Evolutionary conservation across 64 coral and sea anemone genomes (phyloP), one percentile per base, ranked within the genome.

Genomic region (Stichodactyla mertensii): DNA sequence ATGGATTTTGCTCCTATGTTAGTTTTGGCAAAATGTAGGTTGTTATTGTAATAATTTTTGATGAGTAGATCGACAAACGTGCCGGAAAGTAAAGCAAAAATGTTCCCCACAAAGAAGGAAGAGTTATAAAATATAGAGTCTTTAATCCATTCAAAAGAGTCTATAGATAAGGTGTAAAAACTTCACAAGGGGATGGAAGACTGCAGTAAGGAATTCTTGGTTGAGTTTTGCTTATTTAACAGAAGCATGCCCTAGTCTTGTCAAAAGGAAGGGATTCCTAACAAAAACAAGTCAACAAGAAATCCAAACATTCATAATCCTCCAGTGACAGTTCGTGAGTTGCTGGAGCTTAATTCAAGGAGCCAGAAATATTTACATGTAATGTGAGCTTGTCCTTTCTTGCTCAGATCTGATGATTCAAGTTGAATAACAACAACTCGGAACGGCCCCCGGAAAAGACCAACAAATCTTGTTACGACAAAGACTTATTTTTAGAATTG

Each of bases 91-190:
- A 74, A 74, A 74, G 19, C 12, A 74, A 74, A 70, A 8, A 70
- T 27, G 24, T 26, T 74, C 69, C 6, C 10, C 69, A 74, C 10
- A 74, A 31, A 74, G 69, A 26, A 74, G 36, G 22, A 74, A 74
- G 20, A 31, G 69, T 74, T 74, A 74, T 74, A 31, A 31, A 74
- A 74, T 74, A 74, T 74, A n/a, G n/a, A n/a, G n/a, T n/a, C n/a
- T n/a, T n/a, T n/a, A n/a, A n/a, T n/a, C n/a, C n/a, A n/a, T n/a
- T n/a, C n/a, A n/a, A n/a, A n/a, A n/a, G n/a, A n/a, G n/a, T n/a
- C n/a, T n/a, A n/a, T n/a, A 31, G 10, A 74, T 74, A 12, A 74
- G 69, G 11, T 74, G 14, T n/a, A 74, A 23, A 31, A 74, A 9
- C 19, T n/a, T n/a, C 62, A 66, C 16, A 9, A 74, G 69, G 4